Conservation (phyloP, 2,113 vertebrate genomes). For the Hemiprocne comata region DNA sequence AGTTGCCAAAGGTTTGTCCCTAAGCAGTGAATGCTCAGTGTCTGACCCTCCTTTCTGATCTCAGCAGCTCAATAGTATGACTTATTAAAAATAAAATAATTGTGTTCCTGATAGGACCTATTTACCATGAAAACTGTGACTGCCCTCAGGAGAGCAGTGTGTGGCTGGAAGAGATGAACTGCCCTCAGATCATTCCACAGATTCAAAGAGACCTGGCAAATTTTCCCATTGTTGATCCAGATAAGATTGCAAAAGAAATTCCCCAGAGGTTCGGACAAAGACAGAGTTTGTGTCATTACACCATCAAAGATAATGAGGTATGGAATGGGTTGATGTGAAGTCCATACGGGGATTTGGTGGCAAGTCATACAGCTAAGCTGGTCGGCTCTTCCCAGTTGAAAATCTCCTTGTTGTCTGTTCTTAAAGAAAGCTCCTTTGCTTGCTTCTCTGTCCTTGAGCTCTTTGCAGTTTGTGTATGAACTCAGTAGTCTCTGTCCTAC, state of each 20-base stretch:
- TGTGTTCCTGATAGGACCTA: conserved; percentile 77
- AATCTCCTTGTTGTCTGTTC: neutral
- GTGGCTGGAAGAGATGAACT: conserved; percentile 90
- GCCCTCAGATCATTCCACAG: conserved; percentile 85
- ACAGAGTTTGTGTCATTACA: conserved; percentile 97
- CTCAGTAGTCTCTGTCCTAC: neutral
- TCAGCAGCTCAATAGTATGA: neutral
- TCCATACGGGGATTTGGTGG: neutral
- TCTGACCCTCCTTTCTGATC: neutral
- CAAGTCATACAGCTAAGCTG: neutral
- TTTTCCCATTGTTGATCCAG: conserved; percentile 84
- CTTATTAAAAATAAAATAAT: neutral
- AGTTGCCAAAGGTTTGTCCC: neutral
- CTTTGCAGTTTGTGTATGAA: neutral
- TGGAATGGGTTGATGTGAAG: neutral
- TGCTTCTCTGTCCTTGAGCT: neutral
- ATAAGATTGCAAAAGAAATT: conserved; percentile 88
- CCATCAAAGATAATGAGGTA: conserved; percentile 95
- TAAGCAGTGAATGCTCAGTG: neutral
- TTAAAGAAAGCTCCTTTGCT: neutral
- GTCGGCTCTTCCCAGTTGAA: neutral
- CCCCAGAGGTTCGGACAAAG: conserved; percentile 91
- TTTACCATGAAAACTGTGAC: conserved; percentile 94
- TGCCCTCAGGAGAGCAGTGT: conserved; percentile 83
- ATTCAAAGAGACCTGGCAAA: conserved; percentile 86